Base-by-base conservation (phyloP, 1,140 invertebrate species). In the Aphidius gifuensis region DNA sequence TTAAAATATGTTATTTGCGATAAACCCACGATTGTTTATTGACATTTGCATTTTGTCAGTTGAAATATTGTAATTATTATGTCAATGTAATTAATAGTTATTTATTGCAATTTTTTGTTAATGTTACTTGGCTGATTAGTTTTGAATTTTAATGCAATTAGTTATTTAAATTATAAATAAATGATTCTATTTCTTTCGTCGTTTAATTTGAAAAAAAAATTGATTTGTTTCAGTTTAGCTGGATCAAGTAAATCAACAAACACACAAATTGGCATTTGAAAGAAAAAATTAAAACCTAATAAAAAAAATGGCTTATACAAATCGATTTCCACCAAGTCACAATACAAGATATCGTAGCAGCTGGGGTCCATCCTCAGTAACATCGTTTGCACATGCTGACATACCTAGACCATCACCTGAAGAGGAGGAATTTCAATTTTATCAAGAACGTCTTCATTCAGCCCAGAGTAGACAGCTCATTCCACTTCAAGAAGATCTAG, bases 401-500 rank as follows among this genome's bases (percentile, higher is more conserved):
- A 82, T 85, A 45, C 83, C 85, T 55, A 81, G 84, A 3, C 83
- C 83, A 5, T 85, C 83, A 58, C 82, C 84, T 1, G 84, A 86
- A 66, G 86, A 87, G 61, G 86, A 90, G 66, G 88, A 91, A 64
- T 89, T 86, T 66, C 88, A 90, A 69, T 88, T 88, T 64, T 91
- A 90, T 74, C 85, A 90, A 68, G 89, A 90, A 75, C 84, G 88
- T 70, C 88, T 92, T 59, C 84, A 88, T 68, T 87, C 87, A 67
- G 87, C 88, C 59, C 91, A 93, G 75, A 87, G 87, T 71, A 83
- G 89, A 58, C 90, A 92, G 74, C 83, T 94, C 66, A 86, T 90
- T 68, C 91, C 90, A 1, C 80, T 93, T 23, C 90, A 92, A 73
- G 91, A 94, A 75, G 92, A 94, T 81, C 79, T 94, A 53, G 90